These are phyloP conservation scores for Spermophilus dauricus DNA, from an alignment of 2,113 vertebrate species.

Conservation along the genomic window DNA sequence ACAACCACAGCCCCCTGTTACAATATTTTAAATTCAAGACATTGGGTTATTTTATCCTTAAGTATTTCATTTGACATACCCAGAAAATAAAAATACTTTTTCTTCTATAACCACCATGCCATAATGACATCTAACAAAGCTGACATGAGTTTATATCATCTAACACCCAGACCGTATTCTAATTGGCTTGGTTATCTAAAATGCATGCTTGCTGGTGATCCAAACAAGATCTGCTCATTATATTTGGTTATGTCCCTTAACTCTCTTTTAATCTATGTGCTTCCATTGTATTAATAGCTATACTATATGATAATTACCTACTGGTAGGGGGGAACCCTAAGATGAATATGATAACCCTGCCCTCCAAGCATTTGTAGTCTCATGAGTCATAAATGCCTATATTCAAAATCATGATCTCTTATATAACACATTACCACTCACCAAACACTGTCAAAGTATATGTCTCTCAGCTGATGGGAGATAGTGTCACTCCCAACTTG, in stretches of 20 bases:
- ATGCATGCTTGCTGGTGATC: background rate
- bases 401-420: no score
- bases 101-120: background rate
- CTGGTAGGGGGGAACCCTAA: no score
- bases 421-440: no score
- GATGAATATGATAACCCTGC: background rate
- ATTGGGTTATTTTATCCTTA: background rate
- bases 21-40: background rate
- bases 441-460: background rate
- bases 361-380: background rate
- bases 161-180: background rate
- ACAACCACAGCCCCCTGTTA: background rate
- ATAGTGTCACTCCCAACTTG: background rate
- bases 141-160: no score
- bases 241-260: background rate
- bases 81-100: background rate
- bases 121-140: background rate
- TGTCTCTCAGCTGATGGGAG: background rate
- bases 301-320: background rate
- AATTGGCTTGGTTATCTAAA: background rate
- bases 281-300: background rate
- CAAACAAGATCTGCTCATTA: background rate
- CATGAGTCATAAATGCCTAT: background rate
- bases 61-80: background rate
- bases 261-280: background rate